Conservation (phyloP, 2,797 vertebrate genomes). For the Glyptemys insculpta region DNA sequence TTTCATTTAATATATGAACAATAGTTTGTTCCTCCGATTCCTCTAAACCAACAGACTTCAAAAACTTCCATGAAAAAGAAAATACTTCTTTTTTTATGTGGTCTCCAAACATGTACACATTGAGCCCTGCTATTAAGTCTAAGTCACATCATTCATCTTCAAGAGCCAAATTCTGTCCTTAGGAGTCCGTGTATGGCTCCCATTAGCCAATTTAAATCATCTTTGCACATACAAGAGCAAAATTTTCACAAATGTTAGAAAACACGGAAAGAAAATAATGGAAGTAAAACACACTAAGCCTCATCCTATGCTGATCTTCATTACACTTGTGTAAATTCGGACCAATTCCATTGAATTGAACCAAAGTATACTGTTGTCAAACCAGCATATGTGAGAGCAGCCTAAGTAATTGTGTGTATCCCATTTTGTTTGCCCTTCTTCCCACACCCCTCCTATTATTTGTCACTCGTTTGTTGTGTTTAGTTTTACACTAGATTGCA, state of each 20-base stretch:
- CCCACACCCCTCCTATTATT: neutral
- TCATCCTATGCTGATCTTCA: neutral
- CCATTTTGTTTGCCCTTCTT: neutral
- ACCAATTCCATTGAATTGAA: neutral
- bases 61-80: neutral
- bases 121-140: neutral
- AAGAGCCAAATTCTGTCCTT: neutral
- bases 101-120: neutral
- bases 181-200: neutral
- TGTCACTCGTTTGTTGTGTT: neutral
- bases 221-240: neutral
- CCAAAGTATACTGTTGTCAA: neutral
- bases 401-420: neutral
- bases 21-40: neutral
- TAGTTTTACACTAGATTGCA: neutral
- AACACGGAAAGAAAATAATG: neutral
- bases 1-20: neutral
- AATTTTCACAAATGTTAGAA: neutral
- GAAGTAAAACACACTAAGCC: neutral
- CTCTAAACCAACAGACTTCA: neutral
- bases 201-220: neutral
- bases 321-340: neutral
- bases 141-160: neutral
- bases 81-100: constrained; percentile 1
- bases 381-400: neutral